Evolutionary conservation across 1,140 invertebrate genomes (phyloP), one percentile per base, ranked within the genome.

Genomic region (Drosophila sproati): DNA sequence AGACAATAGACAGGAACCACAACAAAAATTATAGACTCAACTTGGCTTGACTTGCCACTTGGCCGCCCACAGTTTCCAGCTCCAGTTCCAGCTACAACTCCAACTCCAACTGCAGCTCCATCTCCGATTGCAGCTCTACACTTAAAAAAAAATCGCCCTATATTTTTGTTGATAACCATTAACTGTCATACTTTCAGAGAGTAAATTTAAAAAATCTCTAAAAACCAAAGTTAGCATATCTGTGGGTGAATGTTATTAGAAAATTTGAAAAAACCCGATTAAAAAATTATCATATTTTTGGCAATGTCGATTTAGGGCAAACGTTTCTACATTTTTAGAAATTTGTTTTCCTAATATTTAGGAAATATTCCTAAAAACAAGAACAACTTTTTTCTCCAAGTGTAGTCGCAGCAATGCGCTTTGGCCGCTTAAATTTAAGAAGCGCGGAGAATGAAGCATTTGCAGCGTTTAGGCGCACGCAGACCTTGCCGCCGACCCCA

Each of bases 1-100:
- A 89, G 85, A 88, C 85, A 88, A 88, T 89, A 89, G 85, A 89
- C 85, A 89, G 85, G 80, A 88, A 89, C 85, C 85, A 88, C 85
- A 88, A 89, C 85, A 81, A 70, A 89, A 88, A 88, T 88, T 88
- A 88, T 88, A 88, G 85, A 88, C 83, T 82, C 83, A 74, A 78
- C 78, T 86, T 86, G 82, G 82, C 66, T 71, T 66, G 82, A 73
- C 73, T 79, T 75, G 56, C 47, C 78, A 60, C 70, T 73, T 64
- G 63, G 66, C 55, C 50, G 77, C 74, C 73, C 77, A 85, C 69
- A 66, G 57, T 64, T 64, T 77, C 43, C 68, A 56, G 68, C 37
- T 47, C n/a, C 57, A 31, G n/a, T 8, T 31, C 6, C 35, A 12
- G 60, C 50, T 29, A 43, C 54, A n/a, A 6, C 52, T 57, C 52